These are phyloP conservation scores for Bicyclus anynana DNA, from an alignment of 1,140 invertebrate species.

Conservation along the genomic window DNA sequence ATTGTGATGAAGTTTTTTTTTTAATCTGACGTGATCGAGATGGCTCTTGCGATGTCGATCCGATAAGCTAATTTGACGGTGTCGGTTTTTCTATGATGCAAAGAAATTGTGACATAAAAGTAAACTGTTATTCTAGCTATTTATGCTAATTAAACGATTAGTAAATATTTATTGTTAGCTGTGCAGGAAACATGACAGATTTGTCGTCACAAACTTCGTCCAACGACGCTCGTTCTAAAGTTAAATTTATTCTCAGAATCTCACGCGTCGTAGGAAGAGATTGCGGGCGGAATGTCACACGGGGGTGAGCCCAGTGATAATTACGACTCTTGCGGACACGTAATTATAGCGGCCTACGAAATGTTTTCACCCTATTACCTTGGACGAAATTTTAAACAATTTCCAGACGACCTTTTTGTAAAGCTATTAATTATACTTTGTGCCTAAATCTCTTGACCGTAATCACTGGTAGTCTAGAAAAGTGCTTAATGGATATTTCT, in stretches of 20 bases:
- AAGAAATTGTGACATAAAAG: too few relatives aligned
- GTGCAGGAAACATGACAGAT: not conserved
- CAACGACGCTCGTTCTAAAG: not conserved
- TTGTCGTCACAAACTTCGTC: not conserved
- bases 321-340: conserved; percentile 38
- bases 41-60: too few relatives aligned
- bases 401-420: too few relatives aligned
- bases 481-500: too few relatives aligned
- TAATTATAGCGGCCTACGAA: not conserved
- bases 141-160: not conserved
- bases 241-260: not conserved
- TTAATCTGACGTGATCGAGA: too few relatives aligned
- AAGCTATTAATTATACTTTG: too few relatives aligned
- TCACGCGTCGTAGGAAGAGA: conserved; percentile 8
- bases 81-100: too few relatives aligned
- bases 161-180: not conserved
- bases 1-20: too few relatives aligned
- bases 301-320: conserved; percentile 57
- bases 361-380: not conserved
- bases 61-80: too few relatives aligned
- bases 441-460: too few relatives aligned
- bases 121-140: too few relatives aligned
- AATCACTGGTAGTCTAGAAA: too few relatives aligned
- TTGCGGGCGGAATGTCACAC: conserved; percentile 18
- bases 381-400: not conserved